Evolutionary conservation across 2,113 vertebrate species (phyloP), one percentile per base, ranked within the genome.

Genomic region (Spermophilus dauricus): DNA sequence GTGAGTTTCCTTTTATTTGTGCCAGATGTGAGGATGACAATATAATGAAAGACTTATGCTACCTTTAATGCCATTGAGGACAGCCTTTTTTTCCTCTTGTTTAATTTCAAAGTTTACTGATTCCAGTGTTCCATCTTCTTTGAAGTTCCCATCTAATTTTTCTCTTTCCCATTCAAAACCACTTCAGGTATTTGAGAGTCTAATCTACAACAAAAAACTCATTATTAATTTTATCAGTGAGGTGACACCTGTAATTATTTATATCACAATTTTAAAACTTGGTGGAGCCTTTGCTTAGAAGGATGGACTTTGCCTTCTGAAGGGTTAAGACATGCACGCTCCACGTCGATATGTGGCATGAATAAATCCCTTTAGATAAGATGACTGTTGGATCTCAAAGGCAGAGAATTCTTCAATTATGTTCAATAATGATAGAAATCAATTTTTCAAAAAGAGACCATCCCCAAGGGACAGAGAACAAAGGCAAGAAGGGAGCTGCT

Each of bases 351-450:
- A 84, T 14, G 9, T 9, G 83, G 78, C 73, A 53, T 84, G 45
- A 95, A 90, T 94, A 94, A 93, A 84, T 93, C 63, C 72, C 51
- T 95, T 97, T 93, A 83, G 77, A 42, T 88, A 75, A 94, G 81
- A 86, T 69, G 78, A 83, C 80, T 96, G 26, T n/a, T 63, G 78
- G 70, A 81, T 94, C 69, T 92, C 83, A 95, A 95, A 94, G 78
- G 53, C 1, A 91, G 56, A 93, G 32, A 90, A 77, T 80, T 94
- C 91, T 91, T 97, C 89, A 91, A 16, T 94, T 95, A 89, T 51
- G 78, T 86, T 97, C 37, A 91, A 84, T 92, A 92, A 83, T 93
- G 67, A 85, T 56, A 76, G 45, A 89, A 96, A 97, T 96, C 91
- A 89, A 86, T 95, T 96, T 93, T 94, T 96, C 34, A 93, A 63